Evolutionary conservation across 2,797 vertebrate genomes (phyloP), one percentile per base, ranked within the genome.

Genomic region (Oreortyx pictus): DNA sequence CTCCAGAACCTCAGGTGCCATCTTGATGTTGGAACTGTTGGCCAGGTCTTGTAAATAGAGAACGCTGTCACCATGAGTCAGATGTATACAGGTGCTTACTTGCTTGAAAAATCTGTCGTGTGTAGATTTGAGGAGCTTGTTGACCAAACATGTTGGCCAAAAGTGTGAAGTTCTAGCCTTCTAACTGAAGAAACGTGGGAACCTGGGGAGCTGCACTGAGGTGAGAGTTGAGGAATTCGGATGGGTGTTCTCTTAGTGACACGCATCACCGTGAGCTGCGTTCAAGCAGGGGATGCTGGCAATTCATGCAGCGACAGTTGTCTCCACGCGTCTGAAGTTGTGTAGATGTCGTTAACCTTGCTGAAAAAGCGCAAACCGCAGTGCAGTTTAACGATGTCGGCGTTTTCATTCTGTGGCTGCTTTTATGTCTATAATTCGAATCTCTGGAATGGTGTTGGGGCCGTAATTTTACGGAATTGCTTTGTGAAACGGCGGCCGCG

Each of bases 261-360:
- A 78, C 52, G 86, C 89, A 84, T 94, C 35, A 68, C 56, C 89
- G 54, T 72, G 86, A 82, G 1, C 0, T 2, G 49, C 50, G 59
- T 85, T 82, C 91, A 90, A 78, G 79, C 57, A 56, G 59, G 60
- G 43, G 33, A 43, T 86, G 79, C 75, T 89, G 85, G 74, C 88
- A 95, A 54, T 90, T 91, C 88, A 64, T 87, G 85, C 88, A 44
- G 66, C 15, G 78, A 64, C 74, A 80, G 91, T 72, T 94, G 68
- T 86, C 81, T 73, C 95, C 95, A 92, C 95, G 85, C 95, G 86
- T 77, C 91, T 95, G 95, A 91, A 89, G 92, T 89, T 47, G 81
- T 73, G 43, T 89, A 62, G 65, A 86, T 93, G 70, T 90, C 95
- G 85, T 79, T 93, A 90, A 89, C 95, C 50, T 83, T 61, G 86